Percentiles rank a stretch among this genome's conserved stretches.
Evolutionary conservation across 2,888 invertebrate genomes (phyloP).

Genomic region (Cephonodes hylas): DNA sequence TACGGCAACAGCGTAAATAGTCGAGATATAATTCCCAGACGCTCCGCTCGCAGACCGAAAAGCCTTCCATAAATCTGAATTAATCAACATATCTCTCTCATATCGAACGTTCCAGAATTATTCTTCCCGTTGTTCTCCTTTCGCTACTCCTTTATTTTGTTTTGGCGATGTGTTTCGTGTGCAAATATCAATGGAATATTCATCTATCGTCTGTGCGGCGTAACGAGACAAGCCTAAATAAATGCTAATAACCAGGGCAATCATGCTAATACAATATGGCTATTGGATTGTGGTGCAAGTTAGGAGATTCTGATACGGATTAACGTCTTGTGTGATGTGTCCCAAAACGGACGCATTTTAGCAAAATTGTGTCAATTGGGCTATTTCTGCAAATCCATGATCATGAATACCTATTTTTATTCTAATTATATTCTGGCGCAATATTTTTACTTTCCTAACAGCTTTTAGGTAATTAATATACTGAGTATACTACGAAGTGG

Average conservation of each 20-base stretch:
- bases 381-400: too few relatives aligned
- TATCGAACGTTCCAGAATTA: slow-evolving; percentile 9
- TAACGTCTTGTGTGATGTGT: neutral
- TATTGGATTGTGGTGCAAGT: slow-evolving; percentile 39
- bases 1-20: neutral
- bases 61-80: slow-evolving; percentile 15
- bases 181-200: slow-evolving; percentile 62
- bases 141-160: slow-evolving; percentile 27
- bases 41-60: neutral
- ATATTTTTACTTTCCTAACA: too few relatives aligned
- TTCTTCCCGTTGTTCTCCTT: slow-evolving; percentile 14
- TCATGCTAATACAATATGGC: slow-evolving; percentile 69
- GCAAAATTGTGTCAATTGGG: too few relatives aligned
- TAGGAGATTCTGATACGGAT: slow-evolving; percentile 22
- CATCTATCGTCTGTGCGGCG: slow-evolving; percentile 45
- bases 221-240: slow-evolving; percentile 66
- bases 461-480: too few relatives aligned
- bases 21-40: slow-evolving; percentile 5
- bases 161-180: slow-evolving; percentile 36
- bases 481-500: too few relatives aligned
- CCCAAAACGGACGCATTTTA: too few relatives aligned
- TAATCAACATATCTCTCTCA: slow-evolving; percentile 15
- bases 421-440: too few relatives aligned
- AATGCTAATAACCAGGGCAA: slow-evolving; percentile 71
- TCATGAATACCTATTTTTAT: too few relatives aligned